A percentile compares a stretch with the other conserved stretches of the same genome.
These are phyloP conservation scores for Brachionus koreanus DNA, from an alignment of 1,140 invertebrate species.

Conservation along the genomic window DNA sequence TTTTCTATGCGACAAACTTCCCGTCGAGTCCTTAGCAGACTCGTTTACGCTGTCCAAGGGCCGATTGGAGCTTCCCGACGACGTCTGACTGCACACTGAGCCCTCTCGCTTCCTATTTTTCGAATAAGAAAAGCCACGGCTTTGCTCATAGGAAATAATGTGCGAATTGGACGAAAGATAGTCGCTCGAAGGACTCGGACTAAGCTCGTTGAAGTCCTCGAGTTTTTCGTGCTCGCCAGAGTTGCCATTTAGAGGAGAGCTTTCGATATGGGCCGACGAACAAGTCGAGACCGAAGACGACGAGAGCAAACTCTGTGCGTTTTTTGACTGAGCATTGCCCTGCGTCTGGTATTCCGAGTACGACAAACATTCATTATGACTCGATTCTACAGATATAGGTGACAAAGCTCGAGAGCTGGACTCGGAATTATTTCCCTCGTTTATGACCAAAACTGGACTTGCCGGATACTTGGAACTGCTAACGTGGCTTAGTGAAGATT, in stretches of 20 bases:
- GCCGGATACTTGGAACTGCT: background rate
- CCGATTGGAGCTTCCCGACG: background rate
- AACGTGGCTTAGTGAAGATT: background rate
- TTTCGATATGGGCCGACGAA: background rate
- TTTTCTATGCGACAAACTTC: background rate
- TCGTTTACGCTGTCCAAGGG: background rate
- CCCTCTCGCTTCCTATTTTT: background rate
- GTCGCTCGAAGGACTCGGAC: conserved; percentile 36
- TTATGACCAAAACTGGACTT: conserved; percentile 18
- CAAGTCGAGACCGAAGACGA: background rate
- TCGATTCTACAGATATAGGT: conserved; percentile 1
- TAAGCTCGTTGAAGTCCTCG: conserved; percentile 12
- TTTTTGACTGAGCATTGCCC: background rate
- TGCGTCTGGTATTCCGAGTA: background rate
- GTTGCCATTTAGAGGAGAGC: background rate
- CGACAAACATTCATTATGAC: background rate
- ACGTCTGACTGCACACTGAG: conserved; percentile 3
- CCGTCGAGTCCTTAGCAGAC: background rate
- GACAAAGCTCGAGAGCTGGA: background rate
- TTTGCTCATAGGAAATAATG: background rate
- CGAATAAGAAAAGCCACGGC: background rate
- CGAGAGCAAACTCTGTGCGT: background rate
- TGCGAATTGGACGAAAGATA: conserved; percentile 27
- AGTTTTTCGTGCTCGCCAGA: background rate
- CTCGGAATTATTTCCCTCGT: background rate